phyloP scores from a whole-genome alignment of 2,113 vertebrate genomes.

The Burhinus oedicnemus region DNA sequence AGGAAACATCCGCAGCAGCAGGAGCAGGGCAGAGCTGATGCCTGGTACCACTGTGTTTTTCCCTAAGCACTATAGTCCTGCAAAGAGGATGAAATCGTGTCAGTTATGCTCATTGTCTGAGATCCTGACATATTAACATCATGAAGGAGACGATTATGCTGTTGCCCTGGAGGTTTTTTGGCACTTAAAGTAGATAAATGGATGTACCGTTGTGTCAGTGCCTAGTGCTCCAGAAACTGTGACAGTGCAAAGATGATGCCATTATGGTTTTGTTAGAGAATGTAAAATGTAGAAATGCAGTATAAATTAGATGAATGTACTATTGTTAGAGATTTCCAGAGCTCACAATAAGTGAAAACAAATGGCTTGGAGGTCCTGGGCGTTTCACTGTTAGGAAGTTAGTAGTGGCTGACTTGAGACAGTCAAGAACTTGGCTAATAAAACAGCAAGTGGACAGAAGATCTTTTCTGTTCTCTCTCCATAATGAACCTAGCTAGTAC shows the following conservation, averaged over 20 bases:
- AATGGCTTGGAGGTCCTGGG: background rate
- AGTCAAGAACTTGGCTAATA: background rate
- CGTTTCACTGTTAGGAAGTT: slow-evolving; percentile 8
- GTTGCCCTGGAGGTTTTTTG: slow-evolving; percentile 2
- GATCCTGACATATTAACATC: background rate
- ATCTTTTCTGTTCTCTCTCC: background rate
- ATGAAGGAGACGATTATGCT: slow-evolving; percentile 4
- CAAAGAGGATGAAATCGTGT: slow-evolving; percentile 26
- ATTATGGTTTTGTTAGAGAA: slow-evolving; percentile 9
- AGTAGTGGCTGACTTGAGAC: background rate
- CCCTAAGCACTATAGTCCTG: background rate
- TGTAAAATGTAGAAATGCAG: background rate
- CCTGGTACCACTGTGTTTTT: background rate
- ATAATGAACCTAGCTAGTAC: background rate
- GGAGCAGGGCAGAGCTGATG: background rate
- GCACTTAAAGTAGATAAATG: slow-evolving; percentile 7
- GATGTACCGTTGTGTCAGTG: slow-evolving; percentile 5
- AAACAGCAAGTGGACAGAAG: background rate
- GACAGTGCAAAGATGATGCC: background rate
- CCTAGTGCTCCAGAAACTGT: background rate
- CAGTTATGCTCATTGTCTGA: slow-evolving; percentile 42
- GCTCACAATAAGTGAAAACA: slow-evolving; percentile 39
- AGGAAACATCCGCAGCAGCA: background rate
- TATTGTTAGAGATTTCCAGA: slow-evolving; percentile 31
- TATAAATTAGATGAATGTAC: slow-evolving; percentile 38